Evolutionary conservation across 64 coral and sea anemone species (phyloP).

Genomic region (Trachythela sp.): DNA sequence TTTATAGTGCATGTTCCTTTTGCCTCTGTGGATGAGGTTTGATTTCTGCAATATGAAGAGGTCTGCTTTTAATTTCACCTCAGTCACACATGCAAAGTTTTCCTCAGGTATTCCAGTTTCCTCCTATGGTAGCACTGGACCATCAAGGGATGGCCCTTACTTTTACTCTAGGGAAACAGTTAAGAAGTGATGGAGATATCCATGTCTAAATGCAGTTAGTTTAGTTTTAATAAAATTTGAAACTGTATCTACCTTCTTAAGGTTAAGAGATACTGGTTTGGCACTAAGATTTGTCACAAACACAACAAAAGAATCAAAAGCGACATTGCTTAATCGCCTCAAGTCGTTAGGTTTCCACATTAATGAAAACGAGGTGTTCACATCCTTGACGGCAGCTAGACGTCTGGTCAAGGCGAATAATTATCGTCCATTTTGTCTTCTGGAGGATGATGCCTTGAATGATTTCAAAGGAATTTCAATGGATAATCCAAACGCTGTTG

Average conservation of each 20-base stretch:
- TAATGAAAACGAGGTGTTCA: conserved; percentile 72
- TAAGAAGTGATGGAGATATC: background rate
- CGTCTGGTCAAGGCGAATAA: conserved; percentile 49
- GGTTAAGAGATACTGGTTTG: conserved; percentile 69
- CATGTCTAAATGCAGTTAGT: too few relatives aligned
- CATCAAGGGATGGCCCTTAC: too few relatives aligned
- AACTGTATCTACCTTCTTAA: conserved; percentile 11
- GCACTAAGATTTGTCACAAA: conserved; percentile 83
- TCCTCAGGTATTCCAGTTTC: too few relatives aligned
- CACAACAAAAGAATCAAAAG: conserved; percentile 95
- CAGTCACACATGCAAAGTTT: too few relatives aligned
- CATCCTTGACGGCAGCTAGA: conserved; percentile 78
- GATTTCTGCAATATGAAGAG: too few relatives aligned
- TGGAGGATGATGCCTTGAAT: conserved; percentile 59
- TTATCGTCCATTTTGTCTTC: conserved; percentile 64
- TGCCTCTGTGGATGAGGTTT: too few relatives aligned
- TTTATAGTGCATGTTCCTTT: too few relatives aligned
- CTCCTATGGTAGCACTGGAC: too few relatives aligned
- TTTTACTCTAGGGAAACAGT: too few relatives aligned
- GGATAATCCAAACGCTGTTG: conserved; percentile 74
- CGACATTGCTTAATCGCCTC: conserved; percentile 56
- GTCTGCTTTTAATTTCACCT: too few relatives aligned
- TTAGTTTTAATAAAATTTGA: background rate
- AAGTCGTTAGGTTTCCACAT: conserved; percentile 76
- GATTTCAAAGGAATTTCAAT: conserved; percentile 69